Conservation (phyloP, 2,113 vertebrate species). For the Marmota flaviventris region DNA sequence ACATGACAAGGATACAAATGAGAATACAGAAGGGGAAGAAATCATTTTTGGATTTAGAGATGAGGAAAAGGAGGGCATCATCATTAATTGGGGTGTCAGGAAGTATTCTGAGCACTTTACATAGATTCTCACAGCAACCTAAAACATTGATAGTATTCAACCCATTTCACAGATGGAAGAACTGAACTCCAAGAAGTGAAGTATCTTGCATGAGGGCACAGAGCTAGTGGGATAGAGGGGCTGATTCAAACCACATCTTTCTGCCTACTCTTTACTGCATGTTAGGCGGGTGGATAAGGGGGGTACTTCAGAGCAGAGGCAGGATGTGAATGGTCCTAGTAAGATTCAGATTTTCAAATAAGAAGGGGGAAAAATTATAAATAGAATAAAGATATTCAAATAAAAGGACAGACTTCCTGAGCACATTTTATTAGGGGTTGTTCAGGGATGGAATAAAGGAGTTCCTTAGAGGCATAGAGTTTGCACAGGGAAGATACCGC, state of each 20-base stretch:
- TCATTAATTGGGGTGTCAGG: neutral
- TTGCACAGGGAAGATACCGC: neutral
- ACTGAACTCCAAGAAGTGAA: neutral
- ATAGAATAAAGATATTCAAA: neutral
- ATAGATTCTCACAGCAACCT: neutral
- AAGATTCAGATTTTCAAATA: neutral
- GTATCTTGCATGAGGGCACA: neutral
- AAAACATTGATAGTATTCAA: neutral
- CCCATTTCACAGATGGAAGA: conserved; percentile 27
- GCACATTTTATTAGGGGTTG: neutral
- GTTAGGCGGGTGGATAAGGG: neutral
- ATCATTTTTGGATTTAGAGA: neutral
- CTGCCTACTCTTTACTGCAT: neutral
- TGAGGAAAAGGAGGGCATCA: neutral
- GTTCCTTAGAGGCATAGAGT: neutral
- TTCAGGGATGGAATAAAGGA: neutral
- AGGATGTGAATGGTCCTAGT: neutral
- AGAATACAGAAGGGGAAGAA: neutral
- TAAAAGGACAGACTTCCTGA: neutral
- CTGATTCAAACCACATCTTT: neutral
- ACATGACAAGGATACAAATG: no score
- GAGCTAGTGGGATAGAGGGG: neutral
- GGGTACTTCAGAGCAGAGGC: neutral
- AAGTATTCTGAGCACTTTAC: neutral
- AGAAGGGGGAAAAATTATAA: neutral